phyloP scores from a whole-genome alignment of 2,797 vertebrate genomes.

The Anas georgica region DNA sequence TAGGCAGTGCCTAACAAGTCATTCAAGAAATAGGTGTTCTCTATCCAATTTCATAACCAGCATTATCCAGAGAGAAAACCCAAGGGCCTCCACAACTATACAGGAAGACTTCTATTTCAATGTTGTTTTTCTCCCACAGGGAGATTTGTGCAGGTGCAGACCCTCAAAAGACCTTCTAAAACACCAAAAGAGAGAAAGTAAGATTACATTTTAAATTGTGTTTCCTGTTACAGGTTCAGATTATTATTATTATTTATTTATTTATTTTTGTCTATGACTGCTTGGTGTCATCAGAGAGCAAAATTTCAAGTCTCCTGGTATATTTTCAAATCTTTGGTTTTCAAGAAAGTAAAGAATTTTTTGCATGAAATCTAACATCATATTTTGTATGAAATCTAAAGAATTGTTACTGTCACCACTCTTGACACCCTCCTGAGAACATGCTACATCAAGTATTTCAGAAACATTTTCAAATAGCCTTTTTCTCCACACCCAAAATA shows the following conservation, averaged over 20 bases:
- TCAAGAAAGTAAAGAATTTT: too few relatives aligned
- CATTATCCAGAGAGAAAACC: neutral
- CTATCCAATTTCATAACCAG: neutral
- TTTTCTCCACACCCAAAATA: too few relatives aligned
- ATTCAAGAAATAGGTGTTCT: neutral
- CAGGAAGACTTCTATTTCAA: neutral
- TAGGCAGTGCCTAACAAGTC: neutral
- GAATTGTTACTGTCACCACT: too few relatives aligned
- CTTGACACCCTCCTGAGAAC: too few relatives aligned
- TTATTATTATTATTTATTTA: neutral
- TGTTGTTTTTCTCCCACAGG: too few relatives aligned
- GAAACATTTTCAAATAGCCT: too few relatives aligned
- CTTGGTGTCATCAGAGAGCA: too few relatives aligned
- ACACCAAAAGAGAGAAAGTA: neutral
- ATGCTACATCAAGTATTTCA: too few relatives aligned
- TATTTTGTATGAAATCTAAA: too few relatives aligned
- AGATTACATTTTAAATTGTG: neutral
- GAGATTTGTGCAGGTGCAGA: neutral
- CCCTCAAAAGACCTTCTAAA: neutral
- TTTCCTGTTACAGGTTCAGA: neutral
- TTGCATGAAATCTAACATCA: too few relatives aligned
- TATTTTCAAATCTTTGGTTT: too few relatives aligned
- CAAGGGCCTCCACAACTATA: neutral
- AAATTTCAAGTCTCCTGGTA: too few relatives aligned
- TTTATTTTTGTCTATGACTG: neutral